Conservation (phyloP, 2,797 vertebrate genomes). For the Sebastes alutus region DNA sequence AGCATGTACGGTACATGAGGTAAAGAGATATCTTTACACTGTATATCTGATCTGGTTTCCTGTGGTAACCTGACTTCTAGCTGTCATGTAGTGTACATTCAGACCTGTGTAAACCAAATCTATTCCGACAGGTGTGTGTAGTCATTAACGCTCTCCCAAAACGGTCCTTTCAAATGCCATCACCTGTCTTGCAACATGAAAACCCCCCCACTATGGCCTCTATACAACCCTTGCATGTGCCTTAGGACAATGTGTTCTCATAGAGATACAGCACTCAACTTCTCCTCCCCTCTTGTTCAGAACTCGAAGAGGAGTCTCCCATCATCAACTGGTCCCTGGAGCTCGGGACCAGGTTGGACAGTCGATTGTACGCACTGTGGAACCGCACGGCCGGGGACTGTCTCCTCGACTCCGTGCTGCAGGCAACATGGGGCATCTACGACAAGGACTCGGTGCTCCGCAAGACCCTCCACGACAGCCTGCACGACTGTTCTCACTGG, state of each 20-base stretch:
- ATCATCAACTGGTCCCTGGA: constrained; percentile 99
- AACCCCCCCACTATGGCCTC: not conserved
- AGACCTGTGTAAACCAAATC: not conserved
- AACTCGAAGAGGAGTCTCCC: constrained; percentile 97
- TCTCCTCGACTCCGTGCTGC: constrained; percentile 96
- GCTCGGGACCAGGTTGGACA: constrained; percentile 92
- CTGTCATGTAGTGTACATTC: not conserved
- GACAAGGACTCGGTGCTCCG: constrained; percentile 98
- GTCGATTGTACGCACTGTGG: constrained; percentile 95
- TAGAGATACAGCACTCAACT: not conserved
- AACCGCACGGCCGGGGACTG: constrained; percentile 98
- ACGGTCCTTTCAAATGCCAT: constrained; percentile 8
- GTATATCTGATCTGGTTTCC: not conserved
- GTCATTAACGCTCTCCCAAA: not conserved
- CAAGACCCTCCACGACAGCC: constrained; percentile 96
- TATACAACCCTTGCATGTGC: not conserved
- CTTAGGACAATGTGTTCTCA: not conserved
- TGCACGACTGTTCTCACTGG: constrained; percentile 99
- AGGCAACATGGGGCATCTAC: constrained; percentile 98
- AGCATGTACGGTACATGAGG: not conserved
- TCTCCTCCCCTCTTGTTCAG: constrained; percentile 67
- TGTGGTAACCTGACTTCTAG: not conserved
- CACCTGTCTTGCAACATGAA: not conserved
- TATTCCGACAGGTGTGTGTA: constrained; percentile 7
- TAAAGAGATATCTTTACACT: not conserved